phyloP scores from a whole-genome alignment of 2,113 vertebrate species.

The Pelusios castaneus region DNA sequence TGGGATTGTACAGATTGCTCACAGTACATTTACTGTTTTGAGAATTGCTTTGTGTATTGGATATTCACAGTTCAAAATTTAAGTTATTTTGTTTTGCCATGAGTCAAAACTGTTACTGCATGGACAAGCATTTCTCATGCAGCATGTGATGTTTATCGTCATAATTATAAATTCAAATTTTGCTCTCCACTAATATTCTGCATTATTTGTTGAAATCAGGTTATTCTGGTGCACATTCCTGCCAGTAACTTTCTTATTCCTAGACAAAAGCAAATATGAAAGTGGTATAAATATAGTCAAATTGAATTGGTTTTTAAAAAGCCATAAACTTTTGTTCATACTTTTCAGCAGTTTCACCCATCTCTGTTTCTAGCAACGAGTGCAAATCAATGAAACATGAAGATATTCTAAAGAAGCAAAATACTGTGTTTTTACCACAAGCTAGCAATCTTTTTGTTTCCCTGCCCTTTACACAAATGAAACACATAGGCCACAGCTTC shows the following conservation, averaged over 20 bases:
- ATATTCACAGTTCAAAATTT: constrained; percentile 41
- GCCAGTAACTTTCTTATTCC: background rate
- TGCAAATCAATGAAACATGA: constrained; percentile 4
- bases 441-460: background rate
- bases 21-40: constrained; percentile 7
- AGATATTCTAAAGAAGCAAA: background rate
- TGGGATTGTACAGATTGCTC: constrained; percentile 42
- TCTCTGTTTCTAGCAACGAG: background rate
- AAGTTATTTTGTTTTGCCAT: constrained; percentile 20
- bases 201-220: background rate
- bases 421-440: background rate
- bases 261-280: background rate
- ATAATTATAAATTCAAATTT: background rate
- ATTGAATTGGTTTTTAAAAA: background rate
- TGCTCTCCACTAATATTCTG: background rate
- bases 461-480: background rate
- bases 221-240: background rate
- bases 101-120: constrained; percentile 18
- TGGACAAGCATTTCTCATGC: constrained; percentile 11
- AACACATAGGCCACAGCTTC: background rate
- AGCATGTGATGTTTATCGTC: background rate
- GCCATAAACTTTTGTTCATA: background rate
- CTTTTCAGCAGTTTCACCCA: background rate
- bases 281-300: background rate
- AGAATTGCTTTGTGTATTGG: constrained; percentile 1